These are phyloP conservation scores for Eulemur rufifrons DNA, from an alignment of 2,113 vertebrate species.

Conservation along the genomic window DNA sequence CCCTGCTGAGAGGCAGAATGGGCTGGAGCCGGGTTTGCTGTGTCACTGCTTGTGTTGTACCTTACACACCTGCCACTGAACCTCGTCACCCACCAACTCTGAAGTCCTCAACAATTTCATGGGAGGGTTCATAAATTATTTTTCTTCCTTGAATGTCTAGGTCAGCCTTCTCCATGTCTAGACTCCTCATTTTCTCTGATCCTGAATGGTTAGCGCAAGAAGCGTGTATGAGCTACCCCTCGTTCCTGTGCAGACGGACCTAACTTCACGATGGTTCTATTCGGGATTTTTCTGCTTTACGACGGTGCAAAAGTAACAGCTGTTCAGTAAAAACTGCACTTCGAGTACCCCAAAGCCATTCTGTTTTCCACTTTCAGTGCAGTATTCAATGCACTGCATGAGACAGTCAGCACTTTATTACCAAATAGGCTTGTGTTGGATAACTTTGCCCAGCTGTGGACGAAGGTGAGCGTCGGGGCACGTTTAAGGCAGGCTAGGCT, in stretches of 20 bases:
- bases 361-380: neutral
- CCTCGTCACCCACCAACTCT: rapidly evolving
- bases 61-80: rapidly evolving
- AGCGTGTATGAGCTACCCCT: rapidly evolving
- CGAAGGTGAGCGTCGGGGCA: neutral
- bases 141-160: neutral
- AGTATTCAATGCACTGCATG: neutral
- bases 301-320: neutral
- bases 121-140: rapidly evolving
- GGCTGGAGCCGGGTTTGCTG: rapidly evolving
- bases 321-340: neutral
- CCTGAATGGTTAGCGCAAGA: neutral
- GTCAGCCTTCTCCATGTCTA: too few relatives aligned
- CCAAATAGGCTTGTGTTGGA: too few relatives aligned
- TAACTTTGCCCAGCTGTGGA: neutral
- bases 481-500: neutral
- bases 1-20: rapidly evolving
- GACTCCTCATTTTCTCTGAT: neutral
- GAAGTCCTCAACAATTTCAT: rapidly evolving
- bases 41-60: rapidly evolving
- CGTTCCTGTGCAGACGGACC: neutral
- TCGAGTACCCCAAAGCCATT: neutral
- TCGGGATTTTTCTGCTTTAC: neutral
- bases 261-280: neutral
- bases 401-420: neutral